A percentile compares a stretch with the other conserved stretches of the same genome.
These are phyloP conservation scores for Habropoda laboriosa DNA, from an alignment of 1,140 invertebrate genomes.

Conservation along the genomic window DNA sequence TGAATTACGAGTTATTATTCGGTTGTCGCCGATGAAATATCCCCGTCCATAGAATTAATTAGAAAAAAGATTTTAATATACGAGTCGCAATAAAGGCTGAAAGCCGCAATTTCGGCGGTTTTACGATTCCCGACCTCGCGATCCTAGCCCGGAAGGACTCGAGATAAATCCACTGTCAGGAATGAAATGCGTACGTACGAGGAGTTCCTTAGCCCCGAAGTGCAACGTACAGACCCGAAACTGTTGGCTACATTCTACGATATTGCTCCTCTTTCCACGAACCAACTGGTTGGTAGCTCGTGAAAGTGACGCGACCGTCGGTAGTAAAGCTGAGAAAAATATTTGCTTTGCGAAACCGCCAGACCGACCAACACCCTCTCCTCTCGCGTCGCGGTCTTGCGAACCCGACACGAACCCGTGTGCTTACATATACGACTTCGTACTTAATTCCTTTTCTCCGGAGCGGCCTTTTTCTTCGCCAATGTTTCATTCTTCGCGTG, in stretches of 20 bases:
- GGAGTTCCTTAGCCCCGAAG: slow-evolving; percentile 61
- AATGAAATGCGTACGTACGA: slow-evolving; percentile 45
- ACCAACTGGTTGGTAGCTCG: slow-evolving; percentile 41
- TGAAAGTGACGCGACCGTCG: slow-evolving; percentile 49
- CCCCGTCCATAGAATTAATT: slow-evolving; percentile 37
- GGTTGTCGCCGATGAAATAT: slow-evolving; percentile 28
- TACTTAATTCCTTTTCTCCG: slow-evolving; percentile 30
- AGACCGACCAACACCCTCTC: slow-evolving; percentile 42
- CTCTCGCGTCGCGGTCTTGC: slow-evolving; percentile 6
- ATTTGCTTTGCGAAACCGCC: slow-evolving; percentile 69
- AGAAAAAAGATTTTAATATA: slow-evolving; percentile 41
- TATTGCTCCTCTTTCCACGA: slow-evolving; percentile 64
- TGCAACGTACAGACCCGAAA: slow-evolving; percentile 44
- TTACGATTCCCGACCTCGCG: slow-evolving; percentile 47
- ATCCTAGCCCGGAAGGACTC: slow-evolving; percentile 28
- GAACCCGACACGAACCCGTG: background rate
- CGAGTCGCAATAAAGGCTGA: slow-evolving; percentile 27
- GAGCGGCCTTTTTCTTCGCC: background rate
- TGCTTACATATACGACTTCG: background rate
- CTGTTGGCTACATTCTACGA: slow-evolving; percentile 56
- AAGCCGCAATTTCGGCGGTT: slow-evolving; percentile 39
- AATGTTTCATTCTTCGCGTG: slow-evolving; percentile 29
- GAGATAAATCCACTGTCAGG: slow-evolving; percentile 42
- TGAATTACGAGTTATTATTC: slow-evolving; percentile 27
- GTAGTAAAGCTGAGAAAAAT: slow-evolving; percentile 68